These are phyloP conservation scores for Leptodactylus fallax DNA, from an alignment of 2,797 vertebrate genomes.

Conservation along the genomic window DNA sequence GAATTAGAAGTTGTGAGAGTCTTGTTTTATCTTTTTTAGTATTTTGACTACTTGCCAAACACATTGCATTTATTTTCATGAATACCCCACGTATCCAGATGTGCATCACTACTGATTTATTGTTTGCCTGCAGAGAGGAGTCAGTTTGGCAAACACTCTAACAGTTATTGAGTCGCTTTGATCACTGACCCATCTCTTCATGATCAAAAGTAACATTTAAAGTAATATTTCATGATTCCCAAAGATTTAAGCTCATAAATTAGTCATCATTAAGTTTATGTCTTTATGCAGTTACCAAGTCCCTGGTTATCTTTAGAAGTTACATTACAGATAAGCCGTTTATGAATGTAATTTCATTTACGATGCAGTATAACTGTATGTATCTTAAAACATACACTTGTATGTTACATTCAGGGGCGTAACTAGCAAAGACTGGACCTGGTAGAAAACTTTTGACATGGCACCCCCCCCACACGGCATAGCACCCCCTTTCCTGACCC, in stretches of 20 bases:
- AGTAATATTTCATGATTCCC: background rate
- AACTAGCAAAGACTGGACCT: too few species aligned
- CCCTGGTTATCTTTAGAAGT: too few species aligned
- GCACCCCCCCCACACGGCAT: too few species aligned
- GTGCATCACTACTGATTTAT: background rate
- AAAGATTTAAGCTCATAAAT: background rate
- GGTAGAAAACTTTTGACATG: too few species aligned
- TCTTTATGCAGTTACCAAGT: background rate
- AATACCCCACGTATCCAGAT: conserved; percentile 15
- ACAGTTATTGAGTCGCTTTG: conserved; percentile 22
- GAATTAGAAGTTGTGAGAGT: background rate
- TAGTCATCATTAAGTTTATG: background rate
- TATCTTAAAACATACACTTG: too few species aligned
- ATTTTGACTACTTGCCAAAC: background rate
- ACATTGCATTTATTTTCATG: background rate
- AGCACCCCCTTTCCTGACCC: too few species aligned
- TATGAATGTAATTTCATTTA: too few species aligned
- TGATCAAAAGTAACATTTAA: conserved; percentile 23
- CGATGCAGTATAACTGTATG: too few species aligned
- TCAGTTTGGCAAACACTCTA: conserved; percentile 23
- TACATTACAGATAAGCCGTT: too few species aligned
- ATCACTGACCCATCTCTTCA: background rate
- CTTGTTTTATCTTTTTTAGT: background rate
- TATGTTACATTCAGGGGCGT: too few species aligned
- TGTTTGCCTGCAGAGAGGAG: background rate